phyloP scores from a whole-genome alignment of 2,797 vertebrate species.

The Iguana delicatissima region DNA sequence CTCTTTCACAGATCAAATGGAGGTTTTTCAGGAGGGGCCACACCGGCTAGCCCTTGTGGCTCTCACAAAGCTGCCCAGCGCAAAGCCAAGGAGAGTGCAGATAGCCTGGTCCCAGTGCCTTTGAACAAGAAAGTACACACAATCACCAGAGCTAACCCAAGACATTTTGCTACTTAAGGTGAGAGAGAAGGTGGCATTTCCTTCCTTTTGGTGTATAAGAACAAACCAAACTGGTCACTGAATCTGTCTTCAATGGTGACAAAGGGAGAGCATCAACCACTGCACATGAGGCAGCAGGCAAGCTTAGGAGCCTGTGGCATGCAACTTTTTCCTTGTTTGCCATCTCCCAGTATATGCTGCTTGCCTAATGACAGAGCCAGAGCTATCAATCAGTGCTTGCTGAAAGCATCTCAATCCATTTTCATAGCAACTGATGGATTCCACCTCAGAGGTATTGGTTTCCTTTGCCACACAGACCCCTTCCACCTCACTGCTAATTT shows the following conservation, averaged over 20 bases:
- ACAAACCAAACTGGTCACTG: neutral
- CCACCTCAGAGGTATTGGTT: neutral
- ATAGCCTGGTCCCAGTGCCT: no score
- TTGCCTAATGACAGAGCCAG: neutral
- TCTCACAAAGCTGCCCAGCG: neutral
- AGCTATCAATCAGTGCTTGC: neutral
- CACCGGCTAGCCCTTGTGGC: neutral
- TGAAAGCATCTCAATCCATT: neutral
- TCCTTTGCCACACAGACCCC: neutral
- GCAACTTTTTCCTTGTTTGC: neutral
- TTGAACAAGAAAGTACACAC: no score
- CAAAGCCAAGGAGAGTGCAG: neutral
- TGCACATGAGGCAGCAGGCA: neutral
- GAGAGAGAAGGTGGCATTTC: no score
- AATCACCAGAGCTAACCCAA: neutral
- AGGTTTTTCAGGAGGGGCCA: neutral
- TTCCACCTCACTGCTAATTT: neutral
- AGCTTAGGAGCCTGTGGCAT: neutral
- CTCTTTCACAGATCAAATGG: neutral
- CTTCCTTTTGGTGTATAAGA: neutral
- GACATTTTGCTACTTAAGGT: neutral
- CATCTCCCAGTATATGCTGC: neutral
- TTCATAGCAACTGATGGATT: neutral
- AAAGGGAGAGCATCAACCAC: neutral
- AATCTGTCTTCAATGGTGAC: neutral